Base-by-base conservation (phyloP, 2,888 invertebrate genomes). In the Pyrocoelia pectoralis region DNA sequence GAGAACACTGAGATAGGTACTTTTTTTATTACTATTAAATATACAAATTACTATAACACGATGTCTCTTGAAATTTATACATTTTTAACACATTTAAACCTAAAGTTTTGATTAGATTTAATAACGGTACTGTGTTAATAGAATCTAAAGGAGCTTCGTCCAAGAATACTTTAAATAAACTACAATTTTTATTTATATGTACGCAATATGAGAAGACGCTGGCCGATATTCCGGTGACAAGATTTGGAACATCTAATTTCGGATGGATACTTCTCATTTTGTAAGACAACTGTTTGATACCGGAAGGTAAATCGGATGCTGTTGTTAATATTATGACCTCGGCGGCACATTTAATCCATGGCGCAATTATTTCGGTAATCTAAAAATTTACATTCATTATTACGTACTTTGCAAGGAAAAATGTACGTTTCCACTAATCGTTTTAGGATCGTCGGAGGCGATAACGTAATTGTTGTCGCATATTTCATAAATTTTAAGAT, bases 141-240 rank as follows among this genome's bases (percentile, higher is more conserved):
- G 80, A 80, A 73, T 80, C 80, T 54, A 79, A 63, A 5, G 77
- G 77, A 19, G 75, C 69, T 46, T 73, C 69, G 55, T 80, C 79
- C 49, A 77, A 70, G 66, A 77, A 81, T 2, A 74, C 69, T 12
- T 79, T 62, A 68, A 77, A 81, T 46, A 79, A 69, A 17, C 69
- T 70, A 61, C 79, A 77, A 46, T 72, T 65, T 28, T 73, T 46
- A 6, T 68, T 65, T 29, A 56, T 67, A 62, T 76, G 74, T 53
- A 75, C 67, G 61, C 77, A 77, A 60, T 76, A 81, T 2, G 79
- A 73, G 33, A 81, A 68, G 50, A 80, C 69, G 64, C 72, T 73
- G 18, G 80, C 79, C 17, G 76, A 73, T 50, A 81, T 68, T 13
- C 80, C 80, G 9, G 79, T 76, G 3, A 80, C 68, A 48, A 81